phyloP scores from a whole-genome alignment of 2,113 vertebrate genomes.

The Elanoides forficatus region DNA sequence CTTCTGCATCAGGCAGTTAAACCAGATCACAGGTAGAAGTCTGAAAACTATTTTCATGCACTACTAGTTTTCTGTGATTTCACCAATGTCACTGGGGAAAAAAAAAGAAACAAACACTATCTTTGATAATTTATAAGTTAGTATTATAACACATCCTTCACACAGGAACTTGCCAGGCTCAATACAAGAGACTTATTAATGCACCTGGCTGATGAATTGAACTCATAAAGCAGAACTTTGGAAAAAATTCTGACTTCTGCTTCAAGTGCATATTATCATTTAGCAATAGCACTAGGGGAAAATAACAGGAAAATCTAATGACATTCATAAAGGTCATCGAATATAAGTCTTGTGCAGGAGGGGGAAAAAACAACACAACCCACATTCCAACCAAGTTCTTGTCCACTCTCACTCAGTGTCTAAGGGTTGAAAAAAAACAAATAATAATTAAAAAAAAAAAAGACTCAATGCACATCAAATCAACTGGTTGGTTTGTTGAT shows the following conservation, averaged over 20 bases:
- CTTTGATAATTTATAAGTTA: not conserved
- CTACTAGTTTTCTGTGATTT: not conserved
- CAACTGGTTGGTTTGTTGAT: not conserved
- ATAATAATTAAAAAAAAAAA: too few relatives aligned
- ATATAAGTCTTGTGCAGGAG: not conserved
- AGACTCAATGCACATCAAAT: not conserved
- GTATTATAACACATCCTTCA: not conserved
- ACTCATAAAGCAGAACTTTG: not conserved
- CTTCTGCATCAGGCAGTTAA: not conserved
- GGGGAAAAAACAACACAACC: not conserved
- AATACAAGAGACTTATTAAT: not conserved
- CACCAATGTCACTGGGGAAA: not conserved
- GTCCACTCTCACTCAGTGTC: not conserved
- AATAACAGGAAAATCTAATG: not conserved
- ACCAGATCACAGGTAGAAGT: not conserved
- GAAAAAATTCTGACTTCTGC: not conserved
- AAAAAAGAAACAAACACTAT: not conserved
- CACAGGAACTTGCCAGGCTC: not conserved
- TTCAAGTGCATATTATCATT: not conserved
- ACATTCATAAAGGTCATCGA: not conserved
- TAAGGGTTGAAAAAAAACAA: not conserved
- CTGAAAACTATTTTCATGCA: not conserved
- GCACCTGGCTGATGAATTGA: not conserved
- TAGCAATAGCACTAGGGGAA: not conserved
- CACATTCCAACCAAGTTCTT: not conserved